Evolutionary conservation across 1,140 invertebrate genomes (phyloP), one percentile per base, ranked within the genome.

Genomic region (Cydia splendana): DNA sequence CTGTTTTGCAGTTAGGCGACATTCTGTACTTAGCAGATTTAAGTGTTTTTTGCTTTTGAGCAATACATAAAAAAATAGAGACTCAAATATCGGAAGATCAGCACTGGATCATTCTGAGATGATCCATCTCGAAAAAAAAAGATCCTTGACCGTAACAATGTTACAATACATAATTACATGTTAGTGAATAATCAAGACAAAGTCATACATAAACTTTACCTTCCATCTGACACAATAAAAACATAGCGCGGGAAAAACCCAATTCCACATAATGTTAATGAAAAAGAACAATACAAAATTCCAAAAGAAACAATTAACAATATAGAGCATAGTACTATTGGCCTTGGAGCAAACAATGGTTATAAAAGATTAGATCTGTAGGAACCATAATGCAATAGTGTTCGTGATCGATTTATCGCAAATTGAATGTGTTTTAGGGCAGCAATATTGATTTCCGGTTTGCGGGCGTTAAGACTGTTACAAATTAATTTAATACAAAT

Each of bases 271-370:
- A 62, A 62, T 12, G 9, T 2, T 62, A 62, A 62, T 62, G 20
- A 62, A 20, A 62, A 20, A 20, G 57, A 62, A 62, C 57, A 62
- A 62, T 71, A 71, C 2, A 18, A 71, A 24, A 45, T 42, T 71
- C 67, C 57, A 20, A 71, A 42, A n/a, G 67, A 71, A n/a, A 71
- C 67, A 71, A 71, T 71, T 71, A 71, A 71, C 67, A 71, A 71
- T 71, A 71, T 71, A 18, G 67, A 38, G 67, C 67, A 71, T 42
- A 71, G 67, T 71, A 71, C n/a, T 6, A 42, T n/a, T 71, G n/a
- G 18, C 67, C 34, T 42, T 42, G 67, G 7, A n/a, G 34, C 30
- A 69, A 10, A 38, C 65, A 67, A 71, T 71, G 15, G 67, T 71
- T 45, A 71, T 71, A 45, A 71, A 42, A 75, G 74, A 75, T 51